A percentile compares a stretch with the other conserved stretches of the same genome.
Evolutionary conservation across 2,797 vertebrate species (phyloP).

Genomic region (Otolemur crassicaudatus): DNA sequence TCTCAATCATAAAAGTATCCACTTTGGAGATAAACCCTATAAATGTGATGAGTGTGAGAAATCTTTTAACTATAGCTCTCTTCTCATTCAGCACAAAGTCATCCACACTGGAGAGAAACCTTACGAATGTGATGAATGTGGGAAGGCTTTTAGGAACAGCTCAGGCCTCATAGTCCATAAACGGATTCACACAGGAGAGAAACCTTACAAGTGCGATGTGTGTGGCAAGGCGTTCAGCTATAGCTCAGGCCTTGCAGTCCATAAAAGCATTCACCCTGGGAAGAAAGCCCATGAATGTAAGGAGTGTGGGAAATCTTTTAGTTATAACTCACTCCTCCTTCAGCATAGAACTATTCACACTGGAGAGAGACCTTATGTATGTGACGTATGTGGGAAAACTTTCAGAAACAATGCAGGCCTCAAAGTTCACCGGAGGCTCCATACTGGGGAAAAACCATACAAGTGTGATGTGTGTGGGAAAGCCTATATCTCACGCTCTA

Average conservation of each 20-base stretch:
- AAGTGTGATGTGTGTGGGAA: conserved; percentile 81
- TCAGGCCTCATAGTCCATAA: conserved; percentile 84
- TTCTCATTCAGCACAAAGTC: conserved; percentile 83
- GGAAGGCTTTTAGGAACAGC: conserved; percentile 82
- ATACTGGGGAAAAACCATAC: conserved; percentile 84
- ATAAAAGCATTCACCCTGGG: conserved; percentile 82
- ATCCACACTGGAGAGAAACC: conserved; percentile 85
- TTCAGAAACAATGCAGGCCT: conserved; percentile 82
- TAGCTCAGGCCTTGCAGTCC: conserved; percentile 82
- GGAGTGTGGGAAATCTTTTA: conserved; percentile 82
- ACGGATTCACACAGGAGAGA: conserved; percentile 82
- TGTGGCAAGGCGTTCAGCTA: conserved; percentile 83
- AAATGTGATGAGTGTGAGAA: conserved; percentile 84
- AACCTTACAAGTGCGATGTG: conserved; percentile 82
- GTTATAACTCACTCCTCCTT: conserved; percentile 81
- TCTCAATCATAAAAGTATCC: conserved; percentile 83
- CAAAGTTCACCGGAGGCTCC: conserved; percentile 82
- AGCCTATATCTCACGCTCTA: conserved; percentile 82
- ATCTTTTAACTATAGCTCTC: conserved; percentile 83
- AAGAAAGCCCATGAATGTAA: conserved; percentile 81
- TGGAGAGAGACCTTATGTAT: conserved; percentile 81
- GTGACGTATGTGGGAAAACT: conserved; percentile 81
- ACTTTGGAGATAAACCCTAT: conserved; percentile 83
- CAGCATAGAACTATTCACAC: conserved; percentile 82
- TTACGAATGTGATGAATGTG: conserved; percentile 83